Evolutionary conservation across 2,113 vertebrate species (phyloP), one percentile per base, ranked within the genome.

Genomic region (Perca schrenkii): DNA sequence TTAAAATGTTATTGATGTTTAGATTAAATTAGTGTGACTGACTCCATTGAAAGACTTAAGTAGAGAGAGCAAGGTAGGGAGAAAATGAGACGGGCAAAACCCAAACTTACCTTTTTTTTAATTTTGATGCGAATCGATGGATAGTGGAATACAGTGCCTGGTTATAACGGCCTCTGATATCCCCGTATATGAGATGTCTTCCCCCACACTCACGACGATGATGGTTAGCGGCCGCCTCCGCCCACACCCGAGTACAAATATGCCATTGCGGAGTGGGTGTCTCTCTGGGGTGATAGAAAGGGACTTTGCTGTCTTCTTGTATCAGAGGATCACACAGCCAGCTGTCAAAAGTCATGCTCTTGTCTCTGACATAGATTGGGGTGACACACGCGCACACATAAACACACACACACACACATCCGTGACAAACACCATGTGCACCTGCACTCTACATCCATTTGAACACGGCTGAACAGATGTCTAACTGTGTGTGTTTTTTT

Each of bases 231-330:
- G 28, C 64, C 0, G 36, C 62, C 61, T 52, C 77, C 31, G 19
- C 79, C 83, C 74, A 77, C 83, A n/a, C 43, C 61, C 19, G 50
- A 52, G 50, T 85, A 88, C 87, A 88, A 86, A 83, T 88, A 88
- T 85, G 77, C 71, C 16, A 50, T 17, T 54, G 57, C 25, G 3
- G 40, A 11, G 58, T 80, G 70, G 68, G 79, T 54, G 88, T 83
- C 56, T 85, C 21, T 60, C 65, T 69, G 82, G 62, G 61, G 64
- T 83, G 58, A 87, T 77, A 56, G 40, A 85, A 83, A 82, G 47
- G 65, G 80, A 89, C 72, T 74, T 60, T 72, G 84, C 89, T 93
- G 94, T 94, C 94, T 73, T 82, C 53, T 91, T 79, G 31, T 83
- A 93, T 95, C 88, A 94, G 36, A 84, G 49, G 70, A 73, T 83